Base-by-base conservation (phyloP, 2,888 invertebrate genomes). In the Folsomia candida region DNA sequence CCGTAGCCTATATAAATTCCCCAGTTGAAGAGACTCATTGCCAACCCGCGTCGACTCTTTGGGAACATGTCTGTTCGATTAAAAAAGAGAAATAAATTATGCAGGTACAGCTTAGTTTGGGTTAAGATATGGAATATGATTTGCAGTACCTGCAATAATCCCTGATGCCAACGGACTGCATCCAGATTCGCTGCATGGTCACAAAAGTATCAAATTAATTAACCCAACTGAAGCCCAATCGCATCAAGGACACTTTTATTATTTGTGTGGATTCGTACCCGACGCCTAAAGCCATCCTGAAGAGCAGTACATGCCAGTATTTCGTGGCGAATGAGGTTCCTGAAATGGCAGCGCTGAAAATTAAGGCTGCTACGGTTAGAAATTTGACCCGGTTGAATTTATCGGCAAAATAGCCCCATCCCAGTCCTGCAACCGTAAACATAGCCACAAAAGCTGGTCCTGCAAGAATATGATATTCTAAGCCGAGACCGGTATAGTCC, bases 1-100 rank as follows among this genome's bases (percentile, higher is more conserved):
- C 94, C 94, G 80, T 94, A 95, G 1, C 95, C 95, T 37, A 94
- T 93, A 81, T 95, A 95, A 78, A 95, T 94, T 14, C 96, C 95
- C 94, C 94, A 95, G 84, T 95, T 95, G 86, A 95, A 95, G 74
- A 96, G 89, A 0, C 94, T 93, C 87, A 95, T 89, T 18, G 94
- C 95, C 58, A 94, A 84, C 1, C 93, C 95, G 69, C 94, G 87
- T 81, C 93, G 91, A 74, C 81, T 71, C 29, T 70, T 28, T 11
- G 76, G 77, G 29, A 77, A 78, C 1, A 22, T 20, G 57, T 57
- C 57, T n/a, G n/a, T n/a, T n/a, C n/a, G n/a, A n/a, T n/a, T n/a
- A n/a, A n/a, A n/a, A n/a, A n/a, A n/a, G n/a, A n/a, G n/a, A n/a
- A n/a, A n/a, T n/a, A n/a, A n/a, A n/a, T n/a, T n/a, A n/a, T n/a